A percentile compares a stretch with the other conserved stretches of the same genome.
phyloP scores from a whole-genome alignment of 2,888 invertebrate species.

The Petrolisthes manimaculis region DNA sequence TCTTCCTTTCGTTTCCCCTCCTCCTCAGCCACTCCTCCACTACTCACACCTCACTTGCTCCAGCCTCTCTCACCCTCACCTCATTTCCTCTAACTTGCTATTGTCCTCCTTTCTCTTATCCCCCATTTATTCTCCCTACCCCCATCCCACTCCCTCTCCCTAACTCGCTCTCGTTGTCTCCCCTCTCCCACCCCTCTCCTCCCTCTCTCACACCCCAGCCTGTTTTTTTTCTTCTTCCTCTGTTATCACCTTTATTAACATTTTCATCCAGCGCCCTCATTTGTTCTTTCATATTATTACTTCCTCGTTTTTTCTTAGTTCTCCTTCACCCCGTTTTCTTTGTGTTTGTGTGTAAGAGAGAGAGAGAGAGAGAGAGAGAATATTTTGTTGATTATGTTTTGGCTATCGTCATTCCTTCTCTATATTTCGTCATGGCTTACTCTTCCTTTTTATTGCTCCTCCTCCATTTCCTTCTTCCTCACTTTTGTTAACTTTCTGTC shows the following conservation, averaged over 20 bases:
- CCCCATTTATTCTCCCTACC: no score
- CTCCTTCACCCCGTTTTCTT: conserved; percentile 19
- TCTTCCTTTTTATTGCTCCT: background rate
- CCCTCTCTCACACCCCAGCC: no score
- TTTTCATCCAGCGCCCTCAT: background rate
- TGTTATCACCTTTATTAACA: background rate
- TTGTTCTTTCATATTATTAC: background rate
- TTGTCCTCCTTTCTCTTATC: no score
- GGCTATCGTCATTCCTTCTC: background rate
- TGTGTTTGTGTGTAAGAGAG: background rate
- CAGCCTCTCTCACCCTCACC: no score
- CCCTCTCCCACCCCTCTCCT: no score
- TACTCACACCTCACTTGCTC: no score
- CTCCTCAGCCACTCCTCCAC: background rate
- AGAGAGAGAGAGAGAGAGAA: background rate
- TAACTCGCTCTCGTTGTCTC: no score
- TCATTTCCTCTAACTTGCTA: no score
- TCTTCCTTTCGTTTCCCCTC: background rate
- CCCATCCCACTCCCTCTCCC: no score
- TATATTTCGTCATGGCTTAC: background rate
- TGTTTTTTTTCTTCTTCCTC: no score
- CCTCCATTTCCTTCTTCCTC: background rate
- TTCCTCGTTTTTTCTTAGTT: conserved; percentile 15
- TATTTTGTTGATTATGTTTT: background rate
- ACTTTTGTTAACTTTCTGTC: background rate